phyloP scores from a whole-genome alignment of 2,888 invertebrate species.

The Litoditis marina region DNA sequence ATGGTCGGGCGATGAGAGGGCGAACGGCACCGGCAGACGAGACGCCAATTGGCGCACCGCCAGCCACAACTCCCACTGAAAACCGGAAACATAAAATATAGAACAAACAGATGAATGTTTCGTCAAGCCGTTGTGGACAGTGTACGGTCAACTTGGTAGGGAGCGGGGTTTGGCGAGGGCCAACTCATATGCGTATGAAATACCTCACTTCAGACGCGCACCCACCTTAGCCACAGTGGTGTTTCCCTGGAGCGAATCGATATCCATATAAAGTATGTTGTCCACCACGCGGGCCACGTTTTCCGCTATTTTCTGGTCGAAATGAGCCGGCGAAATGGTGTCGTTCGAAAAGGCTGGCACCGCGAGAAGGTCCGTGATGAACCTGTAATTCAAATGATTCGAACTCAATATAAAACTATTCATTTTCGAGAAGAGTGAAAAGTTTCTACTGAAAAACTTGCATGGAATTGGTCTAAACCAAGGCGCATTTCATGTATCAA shows the following conservation, averaged over 20 bases:
- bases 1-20: conserved; percentile 39
- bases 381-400: conserved; percentile 27
- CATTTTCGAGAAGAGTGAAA: too few species aligned
- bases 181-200: too few species aligned
- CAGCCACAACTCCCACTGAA: conserved; percentile 29
- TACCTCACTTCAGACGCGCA: too few species aligned
- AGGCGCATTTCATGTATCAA: too few species aligned
- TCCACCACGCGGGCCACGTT: conserved; percentile 54
- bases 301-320: conserved; percentile 59
- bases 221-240: conserved; percentile 24
- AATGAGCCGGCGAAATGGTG: conserved; percentile 42
- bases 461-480: too few species aligned
- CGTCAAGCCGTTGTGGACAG: too few species aligned
- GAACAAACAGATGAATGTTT: too few species aligned
- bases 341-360: conserved; percentile 53
- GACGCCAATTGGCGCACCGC: conserved; percentile 35
- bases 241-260: conserved; percentile 49
- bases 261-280: conserved; percentile 40
- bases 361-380: conserved; percentile 47
- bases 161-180: too few species aligned
- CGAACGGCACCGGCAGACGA: conserved; percentile 46
- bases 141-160: too few species aligned
- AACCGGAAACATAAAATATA: not conserved
- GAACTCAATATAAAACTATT: too few species aligned
- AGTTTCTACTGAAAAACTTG: too few species aligned